Percentiles rank a stretch among this genome's conserved stretches.
phyloP scores from a whole-genome alignment of 2,888 invertebrate species.

The Dynastes hyllus region DNA sequence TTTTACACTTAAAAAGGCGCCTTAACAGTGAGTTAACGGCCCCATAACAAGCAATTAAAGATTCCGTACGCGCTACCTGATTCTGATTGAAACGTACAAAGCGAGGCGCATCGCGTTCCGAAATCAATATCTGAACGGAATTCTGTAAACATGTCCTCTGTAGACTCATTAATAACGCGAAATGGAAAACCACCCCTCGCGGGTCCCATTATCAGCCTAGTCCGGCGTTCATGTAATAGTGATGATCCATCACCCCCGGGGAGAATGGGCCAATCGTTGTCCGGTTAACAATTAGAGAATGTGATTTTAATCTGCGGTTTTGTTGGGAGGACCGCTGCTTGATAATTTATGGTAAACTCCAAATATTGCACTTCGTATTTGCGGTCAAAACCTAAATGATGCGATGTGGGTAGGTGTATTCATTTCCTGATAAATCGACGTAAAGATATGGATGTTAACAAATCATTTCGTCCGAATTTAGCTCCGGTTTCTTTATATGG shows the following conservation, averaged over 20 bases:
- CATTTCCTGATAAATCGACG: conserved; percentile 17
- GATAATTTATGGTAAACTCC: conserved; percentile 61
- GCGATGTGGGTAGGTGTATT: conserved; percentile 6
- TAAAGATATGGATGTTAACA: neutral
- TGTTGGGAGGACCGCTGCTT: conserved; percentile 52
- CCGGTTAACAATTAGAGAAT: conserved; percentile 66
- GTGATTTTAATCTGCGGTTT: conserved; percentile 65
- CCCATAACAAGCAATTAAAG: conserved; percentile 46
- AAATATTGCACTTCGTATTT: conserved; percentile 53
- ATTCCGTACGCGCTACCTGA: conserved; percentile 41
- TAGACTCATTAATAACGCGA: conserved; percentile 62
- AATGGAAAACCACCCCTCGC: conserved; percentile 61
- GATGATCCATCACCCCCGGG: conserved; percentile 62
- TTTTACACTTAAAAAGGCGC: conserved; percentile 37
- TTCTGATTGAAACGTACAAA: conserved; percentile 53
- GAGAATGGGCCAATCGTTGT: conserved; percentile 64
- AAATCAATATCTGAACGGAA: conserved; percentile 52
- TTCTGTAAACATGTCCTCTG: conserved; percentile 60
- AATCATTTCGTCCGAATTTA: neutral
- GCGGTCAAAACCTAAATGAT: conserved; percentile 15
- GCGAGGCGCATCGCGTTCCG: conserved; percentile 31
- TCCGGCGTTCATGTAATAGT: conserved; percentile 55
- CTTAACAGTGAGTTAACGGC: conserved; percentile 34
- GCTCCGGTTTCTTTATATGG: no score
- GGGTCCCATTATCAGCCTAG: conserved; percentile 58